Evolutionary conservation across 2,113 vertebrate species (phyloP), one percentile per base, ranked within the genome.

Genomic region (Fulmarus glacialis): DNA sequence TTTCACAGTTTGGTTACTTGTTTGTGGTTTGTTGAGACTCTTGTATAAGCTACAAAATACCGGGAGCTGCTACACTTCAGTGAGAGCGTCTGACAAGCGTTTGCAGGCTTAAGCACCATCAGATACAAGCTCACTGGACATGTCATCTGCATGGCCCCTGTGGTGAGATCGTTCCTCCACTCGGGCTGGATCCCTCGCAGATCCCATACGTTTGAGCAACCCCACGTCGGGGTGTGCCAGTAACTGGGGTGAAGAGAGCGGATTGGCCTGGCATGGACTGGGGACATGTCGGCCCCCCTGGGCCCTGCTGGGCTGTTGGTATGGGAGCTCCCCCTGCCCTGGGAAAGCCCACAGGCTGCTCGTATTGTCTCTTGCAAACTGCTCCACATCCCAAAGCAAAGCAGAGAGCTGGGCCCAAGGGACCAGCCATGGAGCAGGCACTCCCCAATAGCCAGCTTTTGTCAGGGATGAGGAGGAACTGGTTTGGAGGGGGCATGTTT

Each of bases 121-220:
- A 64, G 38, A 38, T 50, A 24, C 1, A 9, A 82, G 36, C 81
- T 26, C 15, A 0, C 59, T 58, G 90, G 56, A 16, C 7, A 4
- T 11, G 26, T 22, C 38, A 52, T 34, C 53, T 71, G 32, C 29
- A 8, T 26, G 30, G 27, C 13, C 70, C 11, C 45, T 1, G 0
- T 2, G 66, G 45, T 16, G 78, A 78, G 16, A 23, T 50, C 1
- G 0, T n/a, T 87, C 1, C 24, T 50, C 9, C 0, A 0, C 27
- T 42, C 34, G 36, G 45, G 34, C 9, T 0, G 0, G 21, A 21
- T 40, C 26, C 42, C 15, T 84, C 0, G 0, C 8, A 4, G 19
- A 38, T 21, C 48, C 43, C 72, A 24, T 42, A 24, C 0, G 0
- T 71, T 20, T 85, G 70, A 59, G 71, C 38, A 47, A 2, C n/a